These are phyloP conservation scores for Brachyopa scutellaris DNA, from an alignment of 2,888 invertebrate species.

Conservation along the genomic window DNA sequence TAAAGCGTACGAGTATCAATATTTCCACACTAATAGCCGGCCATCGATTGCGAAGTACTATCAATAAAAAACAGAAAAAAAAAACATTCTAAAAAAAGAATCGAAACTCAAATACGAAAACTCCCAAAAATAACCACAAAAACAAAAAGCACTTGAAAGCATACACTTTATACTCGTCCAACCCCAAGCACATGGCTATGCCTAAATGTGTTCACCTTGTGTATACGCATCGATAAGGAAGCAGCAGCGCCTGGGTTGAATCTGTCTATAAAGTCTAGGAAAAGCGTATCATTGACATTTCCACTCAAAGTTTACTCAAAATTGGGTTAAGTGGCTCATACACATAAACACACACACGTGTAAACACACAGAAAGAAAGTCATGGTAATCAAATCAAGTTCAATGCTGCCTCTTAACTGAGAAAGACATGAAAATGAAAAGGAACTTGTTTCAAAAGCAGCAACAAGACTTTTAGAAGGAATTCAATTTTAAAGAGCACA, in stretches of 20 bases:
- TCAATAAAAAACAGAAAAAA: no score
- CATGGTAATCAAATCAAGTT: conserved; percentile 43
- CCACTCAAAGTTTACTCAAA: conserved; percentile 25
- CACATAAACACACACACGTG: no score
- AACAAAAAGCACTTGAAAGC: conserved; percentile 23
- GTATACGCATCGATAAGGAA: conserved; percentile 1
- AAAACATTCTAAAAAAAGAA: not conserved
- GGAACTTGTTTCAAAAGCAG: no score
- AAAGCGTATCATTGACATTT: conserved; percentile 26
- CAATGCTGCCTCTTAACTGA: conserved; percentile 18
- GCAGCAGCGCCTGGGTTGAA: no score
- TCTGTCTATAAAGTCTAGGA: no score
- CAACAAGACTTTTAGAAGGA: no score
- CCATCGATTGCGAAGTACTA: no score
- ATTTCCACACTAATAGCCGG: no score
- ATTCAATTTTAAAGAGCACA: not conserved
- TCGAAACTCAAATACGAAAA: not conserved
- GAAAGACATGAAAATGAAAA: no score
- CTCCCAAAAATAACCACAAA: conserved; percentile 31
- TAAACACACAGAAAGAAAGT: no score
- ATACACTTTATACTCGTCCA: not conserved
- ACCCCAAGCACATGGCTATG: conserved; percentile 22
- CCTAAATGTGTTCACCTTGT: conserved; percentile 1
- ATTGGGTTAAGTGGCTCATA: conserved; percentile 28
- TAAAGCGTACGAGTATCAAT: no score